Conservation (phyloP, 2,113 vertebrate genomes). For the Typhlomys cinereus region DNA sequence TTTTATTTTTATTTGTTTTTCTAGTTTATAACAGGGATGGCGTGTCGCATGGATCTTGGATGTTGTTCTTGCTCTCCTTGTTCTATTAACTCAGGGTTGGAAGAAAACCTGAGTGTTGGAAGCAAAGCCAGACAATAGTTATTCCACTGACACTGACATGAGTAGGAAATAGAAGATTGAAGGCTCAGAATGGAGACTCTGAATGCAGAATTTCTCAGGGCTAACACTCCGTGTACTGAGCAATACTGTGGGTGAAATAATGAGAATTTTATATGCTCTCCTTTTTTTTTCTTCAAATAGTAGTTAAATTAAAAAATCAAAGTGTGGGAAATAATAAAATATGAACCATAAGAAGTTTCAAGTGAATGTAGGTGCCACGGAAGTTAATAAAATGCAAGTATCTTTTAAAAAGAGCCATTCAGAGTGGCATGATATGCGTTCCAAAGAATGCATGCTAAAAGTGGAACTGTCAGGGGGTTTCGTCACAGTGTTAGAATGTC, state of each 20-base stretch:
- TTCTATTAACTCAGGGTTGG: not conserved
- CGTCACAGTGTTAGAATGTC: conserved; percentile 42
- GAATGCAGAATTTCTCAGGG: not conserved
- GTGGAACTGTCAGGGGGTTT: not conserved
- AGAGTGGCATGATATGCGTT: conserved; percentile 23
- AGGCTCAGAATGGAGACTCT: not conserved
- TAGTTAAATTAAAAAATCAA: not conserved
- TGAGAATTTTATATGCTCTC: not conserved
- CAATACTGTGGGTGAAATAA: not conserved
- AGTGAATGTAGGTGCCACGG: not conserved
- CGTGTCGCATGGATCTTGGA: not conserved
- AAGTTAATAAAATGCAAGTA: conserved; percentile 31
- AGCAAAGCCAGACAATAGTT: not conserved
- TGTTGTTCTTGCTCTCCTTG: not conserved
- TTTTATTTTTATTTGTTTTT: not conserved
- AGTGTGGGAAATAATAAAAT: not conserved
- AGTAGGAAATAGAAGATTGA: not conserved
- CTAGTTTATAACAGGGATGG: not conserved
- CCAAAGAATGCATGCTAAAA: conserved; percentile 25
- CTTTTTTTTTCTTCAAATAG: not conserved
- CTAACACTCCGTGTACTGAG: not conserved
- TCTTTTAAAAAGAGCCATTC: conserved; percentile 43
- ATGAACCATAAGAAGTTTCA: not conserved
- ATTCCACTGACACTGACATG: not conserved
- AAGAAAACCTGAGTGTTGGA: not conserved